Conservation (phyloP, 2,888 invertebrate species). For the Hanleya hanleyi region DNA sequence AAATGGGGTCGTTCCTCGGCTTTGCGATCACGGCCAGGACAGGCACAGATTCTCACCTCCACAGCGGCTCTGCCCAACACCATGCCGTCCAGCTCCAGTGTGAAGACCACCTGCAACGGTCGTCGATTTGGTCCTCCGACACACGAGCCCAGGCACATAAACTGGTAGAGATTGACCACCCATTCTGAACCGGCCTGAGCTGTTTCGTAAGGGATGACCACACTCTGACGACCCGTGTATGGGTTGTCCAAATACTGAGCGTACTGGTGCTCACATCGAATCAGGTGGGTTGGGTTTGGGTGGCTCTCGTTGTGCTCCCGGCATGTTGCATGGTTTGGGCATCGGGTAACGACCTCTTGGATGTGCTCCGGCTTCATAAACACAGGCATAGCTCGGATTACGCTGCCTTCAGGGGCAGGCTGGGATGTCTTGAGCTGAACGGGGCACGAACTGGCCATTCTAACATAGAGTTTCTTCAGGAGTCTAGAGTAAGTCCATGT, state of each 20-base stretch:
- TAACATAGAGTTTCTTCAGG: slow-evolving; percentile 73
- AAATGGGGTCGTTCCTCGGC: slow-evolving; percentile 77
- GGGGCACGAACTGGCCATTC: slow-evolving; percentile 78
- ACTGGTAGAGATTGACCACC: slow-evolving; percentile 81
- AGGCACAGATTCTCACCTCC: slow-evolving; percentile 84
- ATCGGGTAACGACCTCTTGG: slow-evolving; percentile 81
- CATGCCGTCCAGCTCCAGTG: slow-evolving; percentile 72
- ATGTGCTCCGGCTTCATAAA: slow-evolving; percentile 80
- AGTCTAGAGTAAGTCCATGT: slow-evolving; percentile 78
- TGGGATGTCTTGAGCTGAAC: slow-evolving; percentile 80
- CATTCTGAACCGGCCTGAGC: slow-evolving; percentile 78
- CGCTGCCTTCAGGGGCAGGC: slow-evolving; percentile 65
- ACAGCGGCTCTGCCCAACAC: slow-evolving; percentile 81
- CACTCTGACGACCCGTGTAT: slow-evolving; percentile 76
- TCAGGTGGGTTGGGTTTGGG: slow-evolving; percentile 68
- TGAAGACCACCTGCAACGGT: slow-evolving; percentile 77
- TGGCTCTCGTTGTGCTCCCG: slow-evolving; percentile 71
- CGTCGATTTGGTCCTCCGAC: slow-evolving; percentile 84
- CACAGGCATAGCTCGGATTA: slow-evolving; percentile 81
- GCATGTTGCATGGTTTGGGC: slow-evolving; percentile 79
- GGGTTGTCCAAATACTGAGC: slow-evolving; percentile 76
- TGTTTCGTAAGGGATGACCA: slow-evolving; percentile 78
- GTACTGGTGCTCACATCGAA: slow-evolving; percentile 70
- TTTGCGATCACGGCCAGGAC: slow-evolving; percentile 83
- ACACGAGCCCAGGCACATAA: slow-evolving; percentile 87